phyloP scores from a whole-genome alignment of 1,140 invertebrate species.

The Megathymus violae region DNA sequence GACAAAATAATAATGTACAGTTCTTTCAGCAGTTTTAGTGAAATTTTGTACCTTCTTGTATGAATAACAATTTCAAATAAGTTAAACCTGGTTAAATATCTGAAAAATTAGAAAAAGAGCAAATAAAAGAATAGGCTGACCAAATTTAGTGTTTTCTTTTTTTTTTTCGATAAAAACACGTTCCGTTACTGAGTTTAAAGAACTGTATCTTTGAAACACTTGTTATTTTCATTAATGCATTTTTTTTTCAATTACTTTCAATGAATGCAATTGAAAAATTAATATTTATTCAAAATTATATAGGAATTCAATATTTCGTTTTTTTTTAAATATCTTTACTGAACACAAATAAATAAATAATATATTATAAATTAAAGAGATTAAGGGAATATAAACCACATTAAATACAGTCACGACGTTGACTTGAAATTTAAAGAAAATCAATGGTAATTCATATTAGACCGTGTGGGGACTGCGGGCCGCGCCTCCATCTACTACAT shows the following conservation, averaged over 20 bases:
- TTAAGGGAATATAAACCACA: neutral
- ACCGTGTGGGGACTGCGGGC: slow-evolving; percentile 42
- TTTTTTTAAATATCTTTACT: no score
- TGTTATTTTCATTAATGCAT: neutral
- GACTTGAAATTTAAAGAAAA: slow-evolving; percentile 8
- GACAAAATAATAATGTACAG: no score
- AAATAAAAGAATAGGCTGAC: neutral
- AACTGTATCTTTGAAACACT: neutral
- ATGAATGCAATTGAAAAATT: neutral
- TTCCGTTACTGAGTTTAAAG: neutral
- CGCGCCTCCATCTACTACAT: slow-evolving; percentile 56
- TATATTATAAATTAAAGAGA: neutral
- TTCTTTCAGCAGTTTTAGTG: no score
- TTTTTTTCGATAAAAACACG: slow-evolving; percentile 1
- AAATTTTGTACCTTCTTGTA: no score
- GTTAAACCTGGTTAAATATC: neutral
- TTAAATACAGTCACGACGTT: no score
- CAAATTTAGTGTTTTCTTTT: neutral
- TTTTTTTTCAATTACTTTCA: no score
- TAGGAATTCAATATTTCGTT: no score
- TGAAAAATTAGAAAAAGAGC: neutral
- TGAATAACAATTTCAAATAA: no score
- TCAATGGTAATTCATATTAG: slow-evolving; percentile 18
- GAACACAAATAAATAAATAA: neutral
- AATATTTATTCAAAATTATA: no score